phyloP scores from a whole-genome alignment of 2,888 invertebrate species.

The Heliconius cydno region DNA sequence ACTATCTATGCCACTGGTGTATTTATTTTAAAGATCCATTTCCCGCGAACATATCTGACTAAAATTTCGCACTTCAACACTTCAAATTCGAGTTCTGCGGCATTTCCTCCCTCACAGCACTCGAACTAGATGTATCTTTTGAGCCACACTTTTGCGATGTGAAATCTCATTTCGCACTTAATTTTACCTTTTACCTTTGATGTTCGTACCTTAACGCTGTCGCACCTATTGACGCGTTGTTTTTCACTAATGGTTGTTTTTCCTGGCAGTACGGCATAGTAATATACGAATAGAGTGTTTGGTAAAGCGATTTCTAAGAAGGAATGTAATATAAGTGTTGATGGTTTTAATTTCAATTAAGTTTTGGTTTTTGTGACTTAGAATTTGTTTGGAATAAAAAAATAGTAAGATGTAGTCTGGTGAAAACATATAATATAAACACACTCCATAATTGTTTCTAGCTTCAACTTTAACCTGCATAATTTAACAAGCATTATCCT shows the following conservation, averaged over 20 bases:
- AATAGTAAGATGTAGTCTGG: not conserved
- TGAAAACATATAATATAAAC: too few species aligned
- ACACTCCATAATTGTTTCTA: too few species aligned
- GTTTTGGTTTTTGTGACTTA: not conserved
- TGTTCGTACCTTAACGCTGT: slow-evolving; percentile 8
- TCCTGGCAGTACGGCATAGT: not conserved
- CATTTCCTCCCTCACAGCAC: not conserved
- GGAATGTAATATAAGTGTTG: not conserved
- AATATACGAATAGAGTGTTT: slow-evolving; percentile 2
- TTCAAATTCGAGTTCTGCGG: not conserved
- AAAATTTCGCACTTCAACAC: not conserved
- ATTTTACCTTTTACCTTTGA: slow-evolving; percentile 20
- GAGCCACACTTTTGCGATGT: not conserved
- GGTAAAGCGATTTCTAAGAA: not conserved
- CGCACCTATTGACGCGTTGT: slow-evolving; percentile 25
- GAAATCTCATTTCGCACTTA: slow-evolving; percentile 20
- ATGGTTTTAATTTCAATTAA: not conserved
- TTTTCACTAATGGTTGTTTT: slow-evolving; percentile 25
- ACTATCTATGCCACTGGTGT: not conserved
- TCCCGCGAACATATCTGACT: not conserved
- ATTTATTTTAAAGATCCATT: not conserved
- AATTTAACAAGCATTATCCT: too few species aligned
- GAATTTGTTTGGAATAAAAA: not conserved
- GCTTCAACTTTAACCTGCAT: too few species aligned
- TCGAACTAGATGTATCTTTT: slow-evolving; percentile 1